These are phyloP conservation scores for Dyspetes luteomarginatus DNA, from an alignment of 2,888 invertebrate genomes.

Conservation along the genomic window DNA sequence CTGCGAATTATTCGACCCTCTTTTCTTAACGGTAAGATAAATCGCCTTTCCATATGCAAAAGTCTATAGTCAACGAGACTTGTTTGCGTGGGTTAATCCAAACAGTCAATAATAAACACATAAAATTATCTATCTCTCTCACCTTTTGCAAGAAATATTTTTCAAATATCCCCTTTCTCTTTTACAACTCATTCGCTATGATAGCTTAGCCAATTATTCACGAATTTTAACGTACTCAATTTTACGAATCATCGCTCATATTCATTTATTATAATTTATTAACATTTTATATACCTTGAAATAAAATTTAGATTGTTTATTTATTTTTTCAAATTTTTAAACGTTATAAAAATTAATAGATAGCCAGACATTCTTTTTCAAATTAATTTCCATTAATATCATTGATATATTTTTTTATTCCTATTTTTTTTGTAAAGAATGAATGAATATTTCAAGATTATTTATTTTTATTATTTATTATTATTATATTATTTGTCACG, in stretches of 20 bases:
- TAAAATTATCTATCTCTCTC: not conserved
- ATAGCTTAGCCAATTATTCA: not conserved
- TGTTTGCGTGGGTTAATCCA: slow-evolving; percentile 41
- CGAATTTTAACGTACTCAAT: not conserved
- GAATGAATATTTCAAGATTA: not conserved
- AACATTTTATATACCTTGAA: not conserved
- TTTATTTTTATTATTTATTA: not conserved
- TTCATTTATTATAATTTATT: not conserved
- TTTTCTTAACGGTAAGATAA: slow-evolving; percentile 5
- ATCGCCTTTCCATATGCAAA: slow-evolving; percentile 34
- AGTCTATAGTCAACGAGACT: slow-evolving; percentile 20
- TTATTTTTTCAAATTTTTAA: no score
- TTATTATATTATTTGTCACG: not conserved
- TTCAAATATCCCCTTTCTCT: slow-evolving; percentile 46
- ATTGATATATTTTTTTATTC: not conserved
- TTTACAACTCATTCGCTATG: not conserved
- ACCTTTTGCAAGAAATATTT: slow-evolving; percentile 3
- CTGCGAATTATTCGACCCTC: slow-evolving; percentile 21
- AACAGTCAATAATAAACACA: slow-evolving; percentile 4
- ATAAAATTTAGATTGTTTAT: no score
- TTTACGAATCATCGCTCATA: not conserved
- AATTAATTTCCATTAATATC: no score
- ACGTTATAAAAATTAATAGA: no score
- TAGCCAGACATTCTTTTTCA: no score
- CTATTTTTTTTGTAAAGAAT: not conserved